Evolutionary conservation across 2,797 vertebrate genomes (phyloP).

Genomic region (Martes flavigula): DNA sequence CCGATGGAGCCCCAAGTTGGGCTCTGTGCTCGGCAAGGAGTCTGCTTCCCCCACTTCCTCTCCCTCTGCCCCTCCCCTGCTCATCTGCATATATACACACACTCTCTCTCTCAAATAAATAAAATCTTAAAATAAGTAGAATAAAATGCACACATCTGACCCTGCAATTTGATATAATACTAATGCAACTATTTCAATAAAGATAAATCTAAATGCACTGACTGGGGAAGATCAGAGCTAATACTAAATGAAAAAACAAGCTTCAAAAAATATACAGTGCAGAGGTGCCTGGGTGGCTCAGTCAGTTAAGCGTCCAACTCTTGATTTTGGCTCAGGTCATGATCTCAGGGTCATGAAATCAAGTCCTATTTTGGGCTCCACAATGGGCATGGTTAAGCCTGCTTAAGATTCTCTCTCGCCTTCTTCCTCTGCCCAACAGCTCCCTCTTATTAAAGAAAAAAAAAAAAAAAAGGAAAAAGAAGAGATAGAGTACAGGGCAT

Average conservation of each 20-base stretch:
- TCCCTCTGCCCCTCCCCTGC: not conserved
- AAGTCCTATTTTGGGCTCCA: too few species aligned
- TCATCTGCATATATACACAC: not conserved
- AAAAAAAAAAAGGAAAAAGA: too few species aligned
- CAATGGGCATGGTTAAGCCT: too few species aligned
- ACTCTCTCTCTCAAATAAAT: not conserved
- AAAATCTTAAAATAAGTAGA: not conserved
- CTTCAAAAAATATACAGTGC: not conserved
- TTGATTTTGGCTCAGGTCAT: too few species aligned
- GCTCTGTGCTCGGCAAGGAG: not conserved
- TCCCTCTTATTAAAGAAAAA: too few species aligned
- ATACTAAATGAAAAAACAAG: not conserved
- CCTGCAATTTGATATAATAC: not conserved
- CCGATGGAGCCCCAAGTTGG: accelerated
- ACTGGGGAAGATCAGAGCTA: not conserved
- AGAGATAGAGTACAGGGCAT: too few species aligned
- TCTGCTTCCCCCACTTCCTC: not conserved
- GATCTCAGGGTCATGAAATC: too few species aligned
- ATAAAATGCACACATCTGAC: not conserved
- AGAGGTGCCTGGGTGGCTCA: not conserved
- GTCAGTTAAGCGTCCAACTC: not conserved
- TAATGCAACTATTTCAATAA: not conserved
- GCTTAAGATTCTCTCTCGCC: too few species aligned
- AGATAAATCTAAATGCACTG: not conserved
- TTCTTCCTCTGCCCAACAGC: too few species aligned